phyloP scores from a whole-genome alignment of 2,113 vertebrate species.

The rat (Rattus norvegicus) region DNA sequence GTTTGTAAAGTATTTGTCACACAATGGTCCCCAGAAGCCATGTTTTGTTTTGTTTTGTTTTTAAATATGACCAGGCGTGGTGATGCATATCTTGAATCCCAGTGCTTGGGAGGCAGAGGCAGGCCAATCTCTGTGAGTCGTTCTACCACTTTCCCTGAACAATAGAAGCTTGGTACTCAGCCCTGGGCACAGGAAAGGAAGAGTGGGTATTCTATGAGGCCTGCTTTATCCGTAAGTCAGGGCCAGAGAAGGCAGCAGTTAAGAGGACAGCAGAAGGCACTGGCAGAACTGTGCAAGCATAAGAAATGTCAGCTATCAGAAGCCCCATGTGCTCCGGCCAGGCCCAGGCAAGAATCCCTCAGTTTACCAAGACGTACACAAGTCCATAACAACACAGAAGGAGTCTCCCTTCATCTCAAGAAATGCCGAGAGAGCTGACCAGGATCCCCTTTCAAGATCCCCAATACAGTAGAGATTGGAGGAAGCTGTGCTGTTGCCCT shows the following conservation, averaged over 20 bases:
- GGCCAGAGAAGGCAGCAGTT: background rate
- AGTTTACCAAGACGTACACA: background rate
- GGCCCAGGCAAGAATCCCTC: background rate
- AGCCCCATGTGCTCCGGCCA: background rate
- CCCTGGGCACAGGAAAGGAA: background rate
- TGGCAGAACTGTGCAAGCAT: background rate
- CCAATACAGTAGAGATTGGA: background rate
- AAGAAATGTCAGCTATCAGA: background rate
- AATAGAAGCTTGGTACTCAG: background rate
- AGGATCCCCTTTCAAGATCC: background rate
- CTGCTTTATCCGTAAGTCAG: background rate
- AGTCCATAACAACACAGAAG: rapidly evolving
- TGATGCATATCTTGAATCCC: background rate
- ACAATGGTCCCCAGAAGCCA: background rate
- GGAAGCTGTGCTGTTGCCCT: background rate
- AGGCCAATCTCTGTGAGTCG: background rate
- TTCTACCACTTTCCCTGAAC: background rate
- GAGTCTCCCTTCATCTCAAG: background rate
- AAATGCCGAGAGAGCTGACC: background rate
- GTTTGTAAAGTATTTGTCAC: background rate
- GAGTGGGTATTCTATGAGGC: background rate
- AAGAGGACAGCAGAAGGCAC: background rate
- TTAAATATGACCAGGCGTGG: background rate
- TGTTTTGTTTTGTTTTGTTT: background rate
- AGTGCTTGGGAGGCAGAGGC: background rate